Base-by-base conservation (phyloP, 2,888 invertebrate species). In the Agrochola macilenta region DNA sequence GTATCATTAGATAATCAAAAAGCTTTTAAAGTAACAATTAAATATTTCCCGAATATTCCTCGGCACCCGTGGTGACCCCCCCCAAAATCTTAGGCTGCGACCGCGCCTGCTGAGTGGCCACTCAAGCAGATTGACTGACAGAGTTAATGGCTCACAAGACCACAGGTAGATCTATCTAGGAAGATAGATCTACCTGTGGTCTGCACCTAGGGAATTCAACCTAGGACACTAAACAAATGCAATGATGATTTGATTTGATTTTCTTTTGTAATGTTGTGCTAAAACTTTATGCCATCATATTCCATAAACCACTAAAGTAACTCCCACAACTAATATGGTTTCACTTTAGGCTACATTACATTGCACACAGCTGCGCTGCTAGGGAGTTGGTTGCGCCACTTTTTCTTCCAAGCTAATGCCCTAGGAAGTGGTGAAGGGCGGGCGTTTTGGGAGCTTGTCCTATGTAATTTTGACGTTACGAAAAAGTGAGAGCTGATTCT, bases 51-150 rank as follows among this genome's bases (percentile, higher is more conserved):
- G n/a, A n/a, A n/a, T n/a, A n/a, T n/a, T n/a, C n/a, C n/a, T n/a
- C n/a, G n/a, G n/a, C n/a, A n/a, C n/a, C n/a, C n/a, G n/a, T n/a
- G n/a, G n/a, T n/a, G n/a, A n/a, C n/a, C n/a, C n/a, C n/a, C n/a
- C n/a, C n/a, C n/a, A n/a, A n/a, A n/a, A n/a, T n/a, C n/a, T n/a
- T n/a, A n/a, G n/a, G n/a, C n/a, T n/a, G n/a, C n/a, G n/a, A n/a
- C n/a, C n/a, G n/a, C n/a, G n/a, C n/a, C n/a, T n/a, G n/a, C n/a
- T n/a, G n/a, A n/a, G 26, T 14, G 20, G 46, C 1, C 77, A 69
- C 52, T 76, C 64, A 11, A 65, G n/a, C 43, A 23, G 75, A 64
- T 64, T 69, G 30, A 52, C n/a, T 49, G 46, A 65, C 49, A 23
- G 39, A 39, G 9, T 1, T 7, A 17, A 14, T 54, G 35, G 49